Evolutionary conservation across 2,797 vertebrate genomes (phyloP).

Genomic region (Gymnodraco acuticeps): DNA sequence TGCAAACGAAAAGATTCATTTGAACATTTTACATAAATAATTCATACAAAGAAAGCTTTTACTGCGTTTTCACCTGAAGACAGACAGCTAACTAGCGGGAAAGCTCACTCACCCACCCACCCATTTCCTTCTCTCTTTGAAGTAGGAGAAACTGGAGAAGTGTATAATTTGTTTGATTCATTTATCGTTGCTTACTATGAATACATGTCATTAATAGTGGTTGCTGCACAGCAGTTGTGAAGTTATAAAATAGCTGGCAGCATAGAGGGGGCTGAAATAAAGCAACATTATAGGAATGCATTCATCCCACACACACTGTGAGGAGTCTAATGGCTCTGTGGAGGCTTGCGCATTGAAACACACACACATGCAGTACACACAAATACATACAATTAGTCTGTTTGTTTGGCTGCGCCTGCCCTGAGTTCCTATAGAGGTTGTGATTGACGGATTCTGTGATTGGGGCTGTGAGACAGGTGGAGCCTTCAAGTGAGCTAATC

Average conservation of each 20-base stretch:
- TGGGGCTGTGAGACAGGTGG: conserved; percentile 52
- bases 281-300: conserved; percentile 61
- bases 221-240: conserved; percentile 44
- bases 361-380: conserved; percentile 23
- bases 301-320: conserved; percentile 59
- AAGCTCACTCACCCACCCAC: conserved; percentile 44
- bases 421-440: conserved; percentile 42
- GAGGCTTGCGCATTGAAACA: conserved; percentile 35
- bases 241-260: conserved; percentile 68
- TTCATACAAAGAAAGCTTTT: conserved; percentile 75
- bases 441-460: conserved; percentile 69
- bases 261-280: conserved; percentile 53
- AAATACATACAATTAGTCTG: conserved; percentile 41
- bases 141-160: conserved; percentile 39
- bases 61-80: conserved; percentile 78
- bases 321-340: conserved; percentile 49
- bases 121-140: conserved; percentile 58
- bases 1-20: conserved; percentile 72
- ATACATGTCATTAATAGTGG: conserved; percentile 70
- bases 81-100: conserved; percentile 62
- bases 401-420: conserved; percentile 35
- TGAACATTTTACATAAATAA: conserved; percentile 81
- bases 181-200: conserved; percentile 71
- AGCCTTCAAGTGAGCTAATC: conserved; percentile 62
- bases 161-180: conserved; percentile 73